Base-by-base conservation (phyloP, 2,797 vertebrate genomes). In the Cirrhinus molitorella region DNA sequence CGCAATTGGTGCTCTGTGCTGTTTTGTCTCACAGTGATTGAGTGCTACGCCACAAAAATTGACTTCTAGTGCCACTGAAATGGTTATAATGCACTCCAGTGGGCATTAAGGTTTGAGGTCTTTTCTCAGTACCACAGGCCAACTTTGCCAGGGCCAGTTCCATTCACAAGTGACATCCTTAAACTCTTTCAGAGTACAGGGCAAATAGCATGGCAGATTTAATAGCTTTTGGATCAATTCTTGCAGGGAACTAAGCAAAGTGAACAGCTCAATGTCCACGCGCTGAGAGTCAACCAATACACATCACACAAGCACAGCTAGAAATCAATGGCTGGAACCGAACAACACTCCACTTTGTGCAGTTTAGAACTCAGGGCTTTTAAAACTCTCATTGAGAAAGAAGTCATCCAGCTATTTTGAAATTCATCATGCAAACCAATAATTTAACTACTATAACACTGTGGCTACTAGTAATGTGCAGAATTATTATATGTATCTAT, bases 21-120 rank as follows among this genome's bases (percentile, higher is more conserved):
- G 83, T 90, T 90, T 83, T 91, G 47, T 86, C 85, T 87, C 73
- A 67, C 17, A 80, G 73, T 88, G 85, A 90, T 83, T 45, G 84
- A 91, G 74, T 84, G 87, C 86, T 88, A 85, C 51, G 47, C 85
- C 80, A 3, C 78, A 85, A 75, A 81, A 88, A 81, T 74, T 17
- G 78, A 80, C 80, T 85, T 83, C 79, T 86, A 89, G 57, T 80
- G 85, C 79, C 80, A 34, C 63, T 67, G n/a, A 80, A 61, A 74
- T 88, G 77, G 85, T 53, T 70, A 68, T 78, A 83, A 87, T 57
- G 76, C 53, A 89, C 63, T 57, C 71, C 45, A 65, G 61, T 65
- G 84, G 66, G 43, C 79, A 74, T 74, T 45, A 79, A 77, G 84
- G 86, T 84, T 87, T 67, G 81, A 73, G 74, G 61, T 43, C 34